These are phyloP conservation scores for Pelochelys cantorii DNA, from an alignment of 2,797 vertebrate genomes.

Conservation along the genomic window DNA sequence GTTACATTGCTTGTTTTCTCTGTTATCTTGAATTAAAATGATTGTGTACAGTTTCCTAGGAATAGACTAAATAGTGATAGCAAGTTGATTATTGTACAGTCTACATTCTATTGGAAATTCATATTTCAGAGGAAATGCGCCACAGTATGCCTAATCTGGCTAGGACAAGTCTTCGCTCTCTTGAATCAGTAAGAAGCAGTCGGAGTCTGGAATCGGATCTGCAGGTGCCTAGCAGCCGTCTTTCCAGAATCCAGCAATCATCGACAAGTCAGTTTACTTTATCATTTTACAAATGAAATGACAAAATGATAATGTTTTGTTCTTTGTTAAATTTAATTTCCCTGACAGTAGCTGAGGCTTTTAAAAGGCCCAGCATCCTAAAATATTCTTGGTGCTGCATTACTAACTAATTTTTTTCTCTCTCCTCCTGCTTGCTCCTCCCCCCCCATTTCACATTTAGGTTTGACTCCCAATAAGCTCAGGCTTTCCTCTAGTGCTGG, in stretches of 20 bases:
- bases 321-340: accelerated
- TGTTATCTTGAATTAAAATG: neutral
- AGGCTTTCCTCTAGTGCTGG: slow-evolving; percentile 78
- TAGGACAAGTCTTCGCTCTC: slow-evolving; percentile 88
- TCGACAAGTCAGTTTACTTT: slow-evolving; percentile 82
- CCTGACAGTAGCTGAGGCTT: accelerated
- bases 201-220: slow-evolving; percentile 95
- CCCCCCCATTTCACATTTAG: slow-evolving; percentile 54
- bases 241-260: slow-evolving; percentile 89
- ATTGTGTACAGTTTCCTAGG: accelerated
- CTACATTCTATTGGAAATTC: neutral
- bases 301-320: neutral
- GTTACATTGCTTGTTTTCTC: neutral
- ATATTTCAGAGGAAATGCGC: slow-evolving; percentile 89
- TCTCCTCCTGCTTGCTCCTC: accelerated
- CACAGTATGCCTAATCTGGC: slow-evolving; percentile 96
- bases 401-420: neutral
- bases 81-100: neutral
- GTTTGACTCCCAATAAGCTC: slow-evolving; percentile 84
- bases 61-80: accelerated
- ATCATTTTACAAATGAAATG: accelerated
- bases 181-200: slow-evolving; percentile 92
- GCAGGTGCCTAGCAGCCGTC: slow-evolving; percentile 91
- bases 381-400: accelerated
- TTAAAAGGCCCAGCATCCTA: accelerated